These are phyloP conservation scores for Baccha elongata DNA, from an alignment of 2,888 invertebrate species.

Conservation along the genomic window DNA sequence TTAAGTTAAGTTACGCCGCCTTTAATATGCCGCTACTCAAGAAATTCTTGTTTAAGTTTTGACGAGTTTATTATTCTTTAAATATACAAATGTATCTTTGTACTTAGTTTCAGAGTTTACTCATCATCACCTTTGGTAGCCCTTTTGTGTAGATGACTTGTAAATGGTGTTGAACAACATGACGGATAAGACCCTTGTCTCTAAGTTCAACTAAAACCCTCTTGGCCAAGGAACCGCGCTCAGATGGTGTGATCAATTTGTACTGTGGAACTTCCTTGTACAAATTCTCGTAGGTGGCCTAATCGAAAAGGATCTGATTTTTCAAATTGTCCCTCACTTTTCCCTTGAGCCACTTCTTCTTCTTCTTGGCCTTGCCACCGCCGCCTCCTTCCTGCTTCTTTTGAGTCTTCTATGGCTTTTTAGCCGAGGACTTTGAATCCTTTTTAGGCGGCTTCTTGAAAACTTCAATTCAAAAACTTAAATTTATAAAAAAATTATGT, in stretches of 20 bases:
- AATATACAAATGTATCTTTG: constrained; percentile 63
- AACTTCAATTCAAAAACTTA: too few relatives aligned
- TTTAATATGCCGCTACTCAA: too few relatives aligned
- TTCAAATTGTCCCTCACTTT: constrained; percentile 99
- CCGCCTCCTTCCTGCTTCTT: constrained; percentile 98
- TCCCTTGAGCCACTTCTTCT: constrained; percentile 99
- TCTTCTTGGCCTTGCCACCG: constrained; percentile 97
- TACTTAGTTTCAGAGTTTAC: constrained; percentile 82
- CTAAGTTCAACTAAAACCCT: constrained; percentile 96
- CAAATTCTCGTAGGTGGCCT: constrained; percentile 98
- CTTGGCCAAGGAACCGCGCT: constrained; percentile 98
- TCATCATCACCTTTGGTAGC: constrained; percentile 97
- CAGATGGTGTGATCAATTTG: constrained; percentile 99
- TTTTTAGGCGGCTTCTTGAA: constrained; percentile 98
- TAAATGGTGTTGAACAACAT: constrained; percentile 97
- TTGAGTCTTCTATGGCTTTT: constrained; percentile 96
- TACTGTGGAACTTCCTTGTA: constrained; percentile 97
- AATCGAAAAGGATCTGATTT: constrained; percentile 99
- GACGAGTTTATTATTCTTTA: constrained; percentile 62
- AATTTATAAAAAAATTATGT: too few relatives aligned
- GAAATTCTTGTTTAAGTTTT: too few relatives aligned
- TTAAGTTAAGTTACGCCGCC: too few relatives aligned
- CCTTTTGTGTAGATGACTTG: constrained; percentile 98
- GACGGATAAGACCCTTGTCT: constrained; percentile 96
- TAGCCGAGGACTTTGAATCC: constrained; percentile 94